Evolutionary conservation across 2,797 vertebrate species (phyloP), one percentile per base, ranked within the genome.

Genomic region (Platalea minor): DNA sequence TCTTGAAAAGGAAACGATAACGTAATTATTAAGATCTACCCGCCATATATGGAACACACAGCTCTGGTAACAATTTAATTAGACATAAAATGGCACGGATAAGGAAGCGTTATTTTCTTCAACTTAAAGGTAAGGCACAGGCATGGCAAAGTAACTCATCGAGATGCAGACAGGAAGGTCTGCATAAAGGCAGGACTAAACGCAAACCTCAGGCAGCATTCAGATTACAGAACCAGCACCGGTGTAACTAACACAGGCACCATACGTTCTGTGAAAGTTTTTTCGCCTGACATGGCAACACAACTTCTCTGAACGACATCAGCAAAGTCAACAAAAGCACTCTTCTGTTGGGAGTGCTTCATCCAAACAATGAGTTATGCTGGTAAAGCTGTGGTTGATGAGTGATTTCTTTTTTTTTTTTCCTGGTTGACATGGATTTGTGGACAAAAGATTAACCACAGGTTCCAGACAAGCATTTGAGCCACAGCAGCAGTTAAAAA

Each of bases 321-420:
- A 94, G 78, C 89, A 91, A 84, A 94, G 87, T 77, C 91, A 96
- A 94, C 92, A 92, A 91, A 96, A 96, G 79, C 43, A 7, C 81
- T 83, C 68, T 85, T 85, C 95, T 88, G 37, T 70, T 64, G 77
- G 35, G 43, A 61, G 20, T 35, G 80, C 77, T 92, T 84, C 92
- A 85, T 59, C 70, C 59, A 89, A 85, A 95, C 95, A 94, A 88
- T 70, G 81, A 69, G 86, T 85, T 92, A 31, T 74, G 70, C 92
- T 96, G 64, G 77, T 91, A 87, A 94, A 96, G 89, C 70, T 82
- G 35, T 56, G 80, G 63, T 92, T 85, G 53, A 60, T 85, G 59
- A 89, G 67, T 77, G n/a, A 25, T 11, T 54, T n/a, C 46, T 67
- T 67, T 86, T 72, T 28, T 35, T 67, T 86, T 72, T 28, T 28